Percentiles rank a stretch among this genome's conserved stretches.
phyloP scores from a whole-genome alignment of 2,113 vertebrate species.

The Strigops habroptila region DNA sequence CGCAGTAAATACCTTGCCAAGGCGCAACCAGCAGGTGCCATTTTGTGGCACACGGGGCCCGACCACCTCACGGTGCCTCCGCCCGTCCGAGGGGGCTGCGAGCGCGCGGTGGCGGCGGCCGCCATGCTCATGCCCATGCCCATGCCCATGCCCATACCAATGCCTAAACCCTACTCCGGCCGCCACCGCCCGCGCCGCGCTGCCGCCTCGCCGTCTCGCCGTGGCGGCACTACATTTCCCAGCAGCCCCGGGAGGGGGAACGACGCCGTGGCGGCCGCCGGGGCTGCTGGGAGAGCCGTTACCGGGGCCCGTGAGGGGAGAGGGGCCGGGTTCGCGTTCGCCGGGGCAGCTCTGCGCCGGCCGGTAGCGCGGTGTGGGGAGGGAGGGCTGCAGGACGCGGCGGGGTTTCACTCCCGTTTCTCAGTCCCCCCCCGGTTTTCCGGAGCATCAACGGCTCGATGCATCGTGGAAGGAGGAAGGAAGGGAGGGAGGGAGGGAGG shows the following conservation, averaged over 20 bases:
- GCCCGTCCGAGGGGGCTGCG: too few species aligned
- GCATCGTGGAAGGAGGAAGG: neutral
- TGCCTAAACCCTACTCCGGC: fast-evolving
- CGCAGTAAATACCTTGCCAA: neutral
- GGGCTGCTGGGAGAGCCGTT: neutral
- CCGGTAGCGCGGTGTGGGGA: neutral
- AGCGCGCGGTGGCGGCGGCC: fast-evolving
- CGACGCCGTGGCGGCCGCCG: neutral
- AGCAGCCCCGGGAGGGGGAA: neutral
- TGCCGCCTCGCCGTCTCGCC: too few species aligned
- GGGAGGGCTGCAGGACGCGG: fast-evolving
- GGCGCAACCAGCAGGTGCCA: neutral
- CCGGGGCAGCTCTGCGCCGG: too few species aligned
- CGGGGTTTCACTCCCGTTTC: fast-evolving
- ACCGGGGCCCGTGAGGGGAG: neutral
- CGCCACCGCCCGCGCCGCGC: fast-evolving
- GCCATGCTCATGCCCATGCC: neutral
- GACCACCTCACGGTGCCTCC: neutral
- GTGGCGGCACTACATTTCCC: slow-evolving; percentile 7
- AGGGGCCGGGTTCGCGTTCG: fast-evolving
- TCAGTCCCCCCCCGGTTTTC: neutral
- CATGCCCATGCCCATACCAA: fast-evolving
- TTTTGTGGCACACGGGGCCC: neutral
- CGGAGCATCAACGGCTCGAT: neutral
- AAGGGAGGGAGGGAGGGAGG: neutral